A percentile compares a stretch with the other conserved stretches of the same genome.
These are phyloP conservation scores for Hydrochoerus hydrochaeris DNA, from an alignment of 2,113 vertebrate genomes.

Conservation along the genomic window DNA sequence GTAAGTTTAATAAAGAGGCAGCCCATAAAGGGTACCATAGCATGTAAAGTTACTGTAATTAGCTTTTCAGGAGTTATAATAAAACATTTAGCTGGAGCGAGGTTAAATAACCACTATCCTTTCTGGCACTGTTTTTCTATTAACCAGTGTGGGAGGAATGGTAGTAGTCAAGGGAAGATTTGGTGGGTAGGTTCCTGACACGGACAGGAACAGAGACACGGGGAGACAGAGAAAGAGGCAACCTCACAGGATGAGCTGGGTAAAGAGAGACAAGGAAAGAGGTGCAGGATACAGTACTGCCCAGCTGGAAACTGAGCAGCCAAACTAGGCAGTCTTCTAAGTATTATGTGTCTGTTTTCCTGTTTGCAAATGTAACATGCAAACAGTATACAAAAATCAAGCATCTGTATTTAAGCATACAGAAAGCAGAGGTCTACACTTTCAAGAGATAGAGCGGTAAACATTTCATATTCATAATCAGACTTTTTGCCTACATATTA, in stretches of 20 bases:
- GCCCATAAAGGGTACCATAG: constrained; percentile 66
- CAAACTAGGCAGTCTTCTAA: neutral
- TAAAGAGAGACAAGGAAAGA: neutral
- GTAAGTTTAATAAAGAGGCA: constrained; percentile 67
- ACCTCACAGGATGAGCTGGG: rapidly evolving
- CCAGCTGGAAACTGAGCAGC: neutral
- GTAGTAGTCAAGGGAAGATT: neutral
- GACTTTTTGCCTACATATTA: neutral
- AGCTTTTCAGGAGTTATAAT: constrained; percentile 73
- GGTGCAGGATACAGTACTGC: neutral
- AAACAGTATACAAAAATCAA: neutral
- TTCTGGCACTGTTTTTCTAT: neutral
- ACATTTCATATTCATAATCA: neutral
- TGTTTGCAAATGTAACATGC: neutral
- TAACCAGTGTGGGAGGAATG: neutral
- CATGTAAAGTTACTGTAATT: constrained; percentile 68
- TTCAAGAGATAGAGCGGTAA: neutral
- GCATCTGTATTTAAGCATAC: neutral
- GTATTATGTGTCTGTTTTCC: neutral
- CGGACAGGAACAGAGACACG: neutral
- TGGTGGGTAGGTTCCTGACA: neutral
- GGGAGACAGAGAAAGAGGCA: neutral
- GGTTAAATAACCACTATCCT: constrained; percentile 51
- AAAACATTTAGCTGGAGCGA: constrained; percentile 65
- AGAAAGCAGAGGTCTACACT: neutral